Base-by-base conservation (phyloP, 2,888 invertebrate genomes). In the Thera britannica region DNA sequence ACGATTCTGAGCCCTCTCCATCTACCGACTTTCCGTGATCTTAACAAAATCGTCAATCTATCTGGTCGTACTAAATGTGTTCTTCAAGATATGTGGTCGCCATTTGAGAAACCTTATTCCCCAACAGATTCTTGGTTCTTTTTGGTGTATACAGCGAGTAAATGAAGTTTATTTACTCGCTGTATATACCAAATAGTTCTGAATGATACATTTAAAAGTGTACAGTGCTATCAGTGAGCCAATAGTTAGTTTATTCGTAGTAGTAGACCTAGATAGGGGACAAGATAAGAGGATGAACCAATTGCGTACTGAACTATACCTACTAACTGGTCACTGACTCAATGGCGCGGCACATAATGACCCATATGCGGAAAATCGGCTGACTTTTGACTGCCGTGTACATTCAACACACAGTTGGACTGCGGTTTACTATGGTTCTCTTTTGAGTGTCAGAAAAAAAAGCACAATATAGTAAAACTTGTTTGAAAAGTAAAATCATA, bases 281-380 rank as follows among this genome's bases (percentile, higher is more conserved):
- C 86, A 85, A 89, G 86, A 86, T 80, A 63, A 79, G 86, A 92
- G 92, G 93, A 93, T 90, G 89, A 81, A 75, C 82, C 92, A 92
- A 93, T 93, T 92, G 91, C 78, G 77, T 71, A 72, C 72, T 75
- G 68, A 74, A 73, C 77, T 85, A 88, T 66, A 66, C 56, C 62
- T 65, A 71, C 76, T 85, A 89, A 88, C 83, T 91, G 91, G 89
- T 88, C 90, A 90, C 87, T 89, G 90, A 90, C 90, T 90, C 88
- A 90, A 82, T 85, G 79, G 76, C 83, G 77, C 63, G 67, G 55
- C 62, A 65, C 62, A 55, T 74, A 68, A 74, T 74, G 71, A 73
- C 74, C 70, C 61, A 68, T 62, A 71, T 73, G 72, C 72, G 71
- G 73, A 73, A 74, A 74, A 57, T 74, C 67, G 36, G 52, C 41